phyloP scores from a whole-genome alignment of 2,113 vertebrate genomes.

The Psophia crepitans region DNA sequence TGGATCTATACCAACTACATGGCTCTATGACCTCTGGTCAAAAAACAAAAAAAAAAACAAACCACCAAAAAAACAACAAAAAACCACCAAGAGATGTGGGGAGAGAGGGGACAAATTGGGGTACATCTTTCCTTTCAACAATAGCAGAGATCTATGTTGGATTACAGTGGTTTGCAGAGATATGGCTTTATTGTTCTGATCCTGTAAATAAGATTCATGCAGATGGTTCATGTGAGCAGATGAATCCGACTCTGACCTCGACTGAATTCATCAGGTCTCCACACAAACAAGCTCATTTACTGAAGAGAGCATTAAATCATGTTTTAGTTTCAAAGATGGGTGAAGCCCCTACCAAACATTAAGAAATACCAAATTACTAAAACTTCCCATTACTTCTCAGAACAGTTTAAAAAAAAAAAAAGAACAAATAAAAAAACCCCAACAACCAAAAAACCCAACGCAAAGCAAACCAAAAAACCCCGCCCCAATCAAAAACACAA shows the following conservation, averaged over 20 bases:
- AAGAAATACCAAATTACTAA: background rate
- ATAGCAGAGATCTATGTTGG: background rate
- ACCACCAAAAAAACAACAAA: too few relatives aligned
- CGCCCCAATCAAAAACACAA: background rate
- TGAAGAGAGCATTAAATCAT: background rate
- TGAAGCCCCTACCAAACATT: background rate
- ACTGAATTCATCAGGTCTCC: background rate
- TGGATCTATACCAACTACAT: background rate
- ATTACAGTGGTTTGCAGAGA: background rate
- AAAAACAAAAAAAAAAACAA: background rate
- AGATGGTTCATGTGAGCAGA: background rate
- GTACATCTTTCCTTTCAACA: background rate
- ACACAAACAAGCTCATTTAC: background rate
- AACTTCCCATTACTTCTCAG: background rate
- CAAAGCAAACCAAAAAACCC: background rate
- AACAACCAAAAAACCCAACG: background rate
- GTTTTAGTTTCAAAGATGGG: background rate
- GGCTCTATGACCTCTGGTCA: background rate
- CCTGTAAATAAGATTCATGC: background rate
- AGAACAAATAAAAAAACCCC: background rate
- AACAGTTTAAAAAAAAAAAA: background rate
- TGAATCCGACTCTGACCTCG: background rate
- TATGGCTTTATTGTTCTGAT: background rate
- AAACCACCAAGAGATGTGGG: background rate
- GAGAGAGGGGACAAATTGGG: background rate